These are phyloP conservation scores for Deladenus siricidicola DNA, from an alignment of 2,888 invertebrate species.

Conservation along the genomic window DNA sequence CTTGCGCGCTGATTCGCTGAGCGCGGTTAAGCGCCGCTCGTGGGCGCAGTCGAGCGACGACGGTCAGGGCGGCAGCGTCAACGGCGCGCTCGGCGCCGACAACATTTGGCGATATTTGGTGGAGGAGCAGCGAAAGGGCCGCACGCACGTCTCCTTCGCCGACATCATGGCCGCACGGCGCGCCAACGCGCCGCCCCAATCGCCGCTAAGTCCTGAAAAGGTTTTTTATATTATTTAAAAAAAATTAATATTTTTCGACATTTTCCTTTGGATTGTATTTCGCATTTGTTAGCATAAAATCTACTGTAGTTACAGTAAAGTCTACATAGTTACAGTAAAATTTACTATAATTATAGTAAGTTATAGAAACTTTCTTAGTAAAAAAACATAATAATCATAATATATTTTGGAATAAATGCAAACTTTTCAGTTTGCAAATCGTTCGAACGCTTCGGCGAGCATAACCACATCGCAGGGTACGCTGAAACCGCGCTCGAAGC, in stretches of 20 bases:
- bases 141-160: conserved; percentile 23
- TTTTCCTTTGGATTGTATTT: background rate
- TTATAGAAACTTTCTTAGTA: too few relatives aligned
- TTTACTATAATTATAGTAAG: too few relatives aligned
- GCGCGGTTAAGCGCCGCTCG: conserved; percentile 51
- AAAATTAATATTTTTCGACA: background rate
- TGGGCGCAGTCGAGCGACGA: conserved; percentile 38
- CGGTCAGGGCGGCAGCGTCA: conserved; percentile 17
- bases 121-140: conserved; percentile 42
- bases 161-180: conserved; percentile 7
- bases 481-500: too few relatives aligned
- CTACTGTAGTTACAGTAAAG: too few relatives aligned
- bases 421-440: too few relatives aligned
- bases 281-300: too few relatives aligned
- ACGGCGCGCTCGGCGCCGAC: too few relatives aligned
- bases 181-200: background rate
- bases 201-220: background rate
- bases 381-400: too few relatives aligned
- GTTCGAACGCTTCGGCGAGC: too few relatives aligned
- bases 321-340: too few relatives aligned
- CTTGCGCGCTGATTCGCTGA: conserved; percentile 45
- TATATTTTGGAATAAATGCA: too few relatives aligned
- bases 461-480: too few relatives aligned
- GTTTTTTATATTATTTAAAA: background rate
- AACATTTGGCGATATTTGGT: conserved; percentile 36